Conservation (phyloP, 2,888 invertebrate species). For the Xanthorhoe spadicearia region DNA sequence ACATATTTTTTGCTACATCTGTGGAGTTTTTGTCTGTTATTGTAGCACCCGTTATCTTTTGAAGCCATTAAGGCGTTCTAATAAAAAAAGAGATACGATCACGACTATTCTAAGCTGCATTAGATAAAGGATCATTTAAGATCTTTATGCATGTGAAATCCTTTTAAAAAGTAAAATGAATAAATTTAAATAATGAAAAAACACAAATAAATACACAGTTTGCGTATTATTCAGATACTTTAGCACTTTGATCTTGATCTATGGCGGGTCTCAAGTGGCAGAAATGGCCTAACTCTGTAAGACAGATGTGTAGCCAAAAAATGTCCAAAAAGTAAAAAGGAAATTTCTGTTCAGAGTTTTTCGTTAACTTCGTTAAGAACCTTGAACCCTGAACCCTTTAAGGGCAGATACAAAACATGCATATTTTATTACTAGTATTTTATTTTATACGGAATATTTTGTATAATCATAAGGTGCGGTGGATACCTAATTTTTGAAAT, state of each 20-base stretch:
- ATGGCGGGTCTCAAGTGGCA: slow-evolving; percentile 50
- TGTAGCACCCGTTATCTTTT: neutral
- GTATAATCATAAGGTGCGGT: no score
- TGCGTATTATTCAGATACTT: slow-evolving; percentile 68
- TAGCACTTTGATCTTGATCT: slow-evolving; percentile 75
- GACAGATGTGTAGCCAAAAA: slow-evolving; percentile 29
- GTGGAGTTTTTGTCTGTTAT: neutral
- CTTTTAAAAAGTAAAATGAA: no score
- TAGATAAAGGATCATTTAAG: no score
- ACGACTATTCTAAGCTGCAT: no score
- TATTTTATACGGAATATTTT: no score
- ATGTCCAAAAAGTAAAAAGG: slow-evolving; percentile 13
- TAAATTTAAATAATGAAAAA: slow-evolving; percentile 13
- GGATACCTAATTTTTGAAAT: no score
- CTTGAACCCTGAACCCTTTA: neutral
- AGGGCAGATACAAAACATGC: neutral
- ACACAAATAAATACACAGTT: slow-evolving; percentile 32
- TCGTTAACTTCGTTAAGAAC: neutral
- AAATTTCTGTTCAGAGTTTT: slow-evolving; percentile 5
- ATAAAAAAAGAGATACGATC: no score
- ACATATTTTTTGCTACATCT: neutral
- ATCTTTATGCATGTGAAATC: no score
- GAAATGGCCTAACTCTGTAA: slow-evolving; percentile 30
- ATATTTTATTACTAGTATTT: no score
- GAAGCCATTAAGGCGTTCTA: neutral